phyloP scores from a whole-genome alignment of 2,113 vertebrate species.

The Muntiacus reevesi region DNA sequence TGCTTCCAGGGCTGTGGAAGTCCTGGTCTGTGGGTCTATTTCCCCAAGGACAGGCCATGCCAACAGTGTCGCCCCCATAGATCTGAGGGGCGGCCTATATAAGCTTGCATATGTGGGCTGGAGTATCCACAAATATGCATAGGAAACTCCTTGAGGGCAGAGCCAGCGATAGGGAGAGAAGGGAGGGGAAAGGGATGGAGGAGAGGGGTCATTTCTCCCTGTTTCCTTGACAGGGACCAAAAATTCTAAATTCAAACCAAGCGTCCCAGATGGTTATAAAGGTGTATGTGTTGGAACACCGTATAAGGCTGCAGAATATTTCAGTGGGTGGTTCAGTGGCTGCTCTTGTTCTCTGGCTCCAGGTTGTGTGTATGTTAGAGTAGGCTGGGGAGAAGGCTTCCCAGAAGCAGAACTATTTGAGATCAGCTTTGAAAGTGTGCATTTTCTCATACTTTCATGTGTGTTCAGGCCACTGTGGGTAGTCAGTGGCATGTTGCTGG shows the following conservation, averaged over 20 bases:
- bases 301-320: neutral
- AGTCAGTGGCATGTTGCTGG: neutral
- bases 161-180: neutral
- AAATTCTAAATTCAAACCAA: neutral
- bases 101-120: neutral
- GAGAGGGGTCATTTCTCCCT: neutral
- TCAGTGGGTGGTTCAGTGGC: fast-evolving
- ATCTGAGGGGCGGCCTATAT: neutral
- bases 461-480: neutral
- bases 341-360: too few relatives aligned
- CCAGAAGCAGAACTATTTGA: neutral
- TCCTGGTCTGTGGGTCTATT: neutral
- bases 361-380: neutral
- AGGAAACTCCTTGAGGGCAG: neutral
- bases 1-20: neutral
- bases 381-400: neutral
- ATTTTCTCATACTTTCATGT: neutral
- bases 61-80: neutral
- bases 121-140: neutral
- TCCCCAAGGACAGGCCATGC: neutral
- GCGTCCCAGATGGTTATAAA: neutral
- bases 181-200: neutral
- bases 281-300: neutral
- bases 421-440: neutral
- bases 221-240: neutral